A percentile compares a stretch with the other conserved stretches of the same genome.
Evolutionary conservation across 1,140 invertebrate genomes (phyloP).

Genomic region (Procambarus virginalis): DNA sequence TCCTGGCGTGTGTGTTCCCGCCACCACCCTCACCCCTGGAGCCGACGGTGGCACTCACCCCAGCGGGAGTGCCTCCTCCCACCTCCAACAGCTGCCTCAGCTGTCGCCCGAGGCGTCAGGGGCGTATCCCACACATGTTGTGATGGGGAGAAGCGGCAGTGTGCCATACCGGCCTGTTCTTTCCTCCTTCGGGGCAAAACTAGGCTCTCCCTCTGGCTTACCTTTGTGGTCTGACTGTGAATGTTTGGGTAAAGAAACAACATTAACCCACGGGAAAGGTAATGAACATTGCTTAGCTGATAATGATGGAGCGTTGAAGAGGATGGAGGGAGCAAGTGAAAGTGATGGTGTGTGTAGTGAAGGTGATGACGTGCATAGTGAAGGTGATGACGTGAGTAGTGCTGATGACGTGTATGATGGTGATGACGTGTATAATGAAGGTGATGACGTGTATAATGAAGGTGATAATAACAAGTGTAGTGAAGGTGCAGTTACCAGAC

Average conservation of each 20-base stretch:
- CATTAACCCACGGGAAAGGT: neutral
- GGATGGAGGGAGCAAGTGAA: neutral
- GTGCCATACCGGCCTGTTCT: neutral
- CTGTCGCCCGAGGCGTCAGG: conserved; percentile 8
- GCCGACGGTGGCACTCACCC: neutral
- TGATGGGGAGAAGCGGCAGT: neutral
- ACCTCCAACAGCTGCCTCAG: conserved; percentile 19
- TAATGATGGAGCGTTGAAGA: neutral
- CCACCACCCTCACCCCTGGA: neutral
- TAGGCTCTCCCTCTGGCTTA: neutral
- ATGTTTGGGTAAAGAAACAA: neutral
- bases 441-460: no score
- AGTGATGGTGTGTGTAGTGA: neutral
- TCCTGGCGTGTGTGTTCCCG: no score
- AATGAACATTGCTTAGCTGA: neutral
- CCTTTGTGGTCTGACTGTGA: neutral
- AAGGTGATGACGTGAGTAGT: neutral
- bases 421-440: no score
- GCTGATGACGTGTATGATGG: neutral
- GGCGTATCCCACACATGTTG: neutral
- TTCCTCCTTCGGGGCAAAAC: neutral
- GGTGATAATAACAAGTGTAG: no score
- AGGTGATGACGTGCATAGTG: neutral
- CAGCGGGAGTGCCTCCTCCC: neutral
- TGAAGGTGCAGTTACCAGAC: no score